Conservation (phyloP, 2,113 vertebrate genomes). For the Sceloporus undulatus region DNA sequence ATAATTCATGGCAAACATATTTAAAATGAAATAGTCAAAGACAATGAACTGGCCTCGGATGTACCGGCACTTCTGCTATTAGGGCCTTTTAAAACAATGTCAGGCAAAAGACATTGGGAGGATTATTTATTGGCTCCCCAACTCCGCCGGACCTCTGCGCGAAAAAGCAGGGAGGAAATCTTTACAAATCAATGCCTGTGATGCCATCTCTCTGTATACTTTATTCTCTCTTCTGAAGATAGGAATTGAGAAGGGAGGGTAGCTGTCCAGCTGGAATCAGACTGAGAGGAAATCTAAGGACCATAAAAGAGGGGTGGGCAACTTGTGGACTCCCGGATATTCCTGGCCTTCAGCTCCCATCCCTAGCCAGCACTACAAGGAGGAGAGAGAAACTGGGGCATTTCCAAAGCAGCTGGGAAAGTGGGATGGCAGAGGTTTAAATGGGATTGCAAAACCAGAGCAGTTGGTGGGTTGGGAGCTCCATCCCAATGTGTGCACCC, state of each 20-base stretch:
- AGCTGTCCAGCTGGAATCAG: too few relatives aligned
- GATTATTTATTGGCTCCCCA: conserved; percentile 67
- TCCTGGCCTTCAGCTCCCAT: neutral
- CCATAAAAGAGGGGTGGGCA: too few relatives aligned
- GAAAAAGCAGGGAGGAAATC: neutral
- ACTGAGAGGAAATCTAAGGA: too few relatives aligned
- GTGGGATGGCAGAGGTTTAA: too few relatives aligned
- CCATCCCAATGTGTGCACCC: neutral
- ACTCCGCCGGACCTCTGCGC: conserved; percentile 38
- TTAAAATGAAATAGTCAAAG: conserved; percentile 42
- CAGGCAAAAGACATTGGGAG: conserved; percentile 48
- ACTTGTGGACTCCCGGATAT: neutral
- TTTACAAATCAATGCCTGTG: too few relatives aligned
- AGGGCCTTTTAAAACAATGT: conserved; percentile 61
- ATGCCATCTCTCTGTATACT: too few relatives aligned
- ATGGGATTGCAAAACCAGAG: too few relatives aligned
- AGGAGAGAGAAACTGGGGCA: too few relatives aligned
- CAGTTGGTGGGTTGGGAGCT: too few relatives aligned
- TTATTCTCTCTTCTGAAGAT: too few relatives aligned
- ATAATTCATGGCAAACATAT: conserved; percentile 35
- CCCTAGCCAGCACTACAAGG: neutral
- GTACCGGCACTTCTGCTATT: conserved; percentile 30
- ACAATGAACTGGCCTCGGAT: neutral
- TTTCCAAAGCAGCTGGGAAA: too few relatives aligned
- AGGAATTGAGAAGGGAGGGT: too few relatives aligned